Conservation (phyloP, 2,888 invertebrate genomes). For the Stenchaetothrips biformis region DNA sequence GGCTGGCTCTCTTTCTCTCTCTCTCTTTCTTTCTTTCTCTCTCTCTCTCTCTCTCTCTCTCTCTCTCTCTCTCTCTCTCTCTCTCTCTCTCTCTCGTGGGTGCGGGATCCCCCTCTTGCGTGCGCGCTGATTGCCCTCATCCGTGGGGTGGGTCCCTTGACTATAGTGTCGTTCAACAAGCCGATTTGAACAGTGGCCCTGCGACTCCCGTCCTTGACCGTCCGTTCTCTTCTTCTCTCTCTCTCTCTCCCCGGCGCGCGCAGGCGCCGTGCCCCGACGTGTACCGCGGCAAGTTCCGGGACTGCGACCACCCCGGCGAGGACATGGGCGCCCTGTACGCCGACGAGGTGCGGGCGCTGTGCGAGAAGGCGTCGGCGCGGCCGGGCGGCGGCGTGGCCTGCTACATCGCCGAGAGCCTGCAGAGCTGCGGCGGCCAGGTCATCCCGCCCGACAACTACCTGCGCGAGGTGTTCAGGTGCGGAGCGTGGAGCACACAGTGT, state of each 20-base stretch:
- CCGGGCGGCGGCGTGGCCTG: conserved; percentile 71
- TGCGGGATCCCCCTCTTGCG: not conserved
- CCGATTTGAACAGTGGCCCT: too few relatives aligned
- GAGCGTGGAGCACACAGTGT: too few relatives aligned
- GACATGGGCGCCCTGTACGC: conserved; percentile 78
- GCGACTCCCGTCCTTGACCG: too few relatives aligned
- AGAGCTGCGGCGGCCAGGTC: conserved; percentile 97
- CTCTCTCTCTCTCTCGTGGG: too few relatives aligned
- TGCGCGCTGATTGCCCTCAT: too few relatives aligned
- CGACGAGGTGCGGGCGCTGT: conserved; percentile 71
- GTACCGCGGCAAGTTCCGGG: conserved; percentile 84
- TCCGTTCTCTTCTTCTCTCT: too few relatives aligned
- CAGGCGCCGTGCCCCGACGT: conserved; percentile 89
- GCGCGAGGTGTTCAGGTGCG: conserved; percentile 65
- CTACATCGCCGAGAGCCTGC: conserved; percentile 91
- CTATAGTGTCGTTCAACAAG: too few relatives aligned
- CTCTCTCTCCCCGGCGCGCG: not conserved
- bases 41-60: too few relatives aligned
- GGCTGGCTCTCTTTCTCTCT: conserved; percentile 11
- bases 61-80: too few relatives aligned
- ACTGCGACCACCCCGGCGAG: conserved; percentile 56
- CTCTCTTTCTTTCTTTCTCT: too few relatives aligned
- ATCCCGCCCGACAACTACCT: conserved; percentile 87
- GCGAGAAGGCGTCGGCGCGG: conserved; percentile 51
- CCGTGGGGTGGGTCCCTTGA: too few relatives aligned